Evolutionary conservation across 1,140 invertebrate species (phyloP).

Genomic region (Aleiodes sp.): DNA sequence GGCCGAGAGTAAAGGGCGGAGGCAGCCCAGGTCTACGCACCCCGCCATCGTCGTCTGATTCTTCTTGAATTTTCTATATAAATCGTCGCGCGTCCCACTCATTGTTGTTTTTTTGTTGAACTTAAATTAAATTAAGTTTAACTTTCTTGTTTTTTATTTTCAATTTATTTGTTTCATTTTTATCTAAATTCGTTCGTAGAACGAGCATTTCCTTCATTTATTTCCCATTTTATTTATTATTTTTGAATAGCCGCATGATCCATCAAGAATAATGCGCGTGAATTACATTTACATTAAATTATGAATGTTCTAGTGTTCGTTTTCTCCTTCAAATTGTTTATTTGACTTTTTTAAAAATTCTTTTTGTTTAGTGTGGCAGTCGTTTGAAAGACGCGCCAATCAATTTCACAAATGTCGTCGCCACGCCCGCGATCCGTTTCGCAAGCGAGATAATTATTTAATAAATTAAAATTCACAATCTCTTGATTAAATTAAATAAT

Average conservation of each 20-base stretch:
- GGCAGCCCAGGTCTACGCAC: slow-evolving; percentile 66
- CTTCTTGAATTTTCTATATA: slow-evolving; percentile 26
- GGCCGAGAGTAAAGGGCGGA: slow-evolving; percentile 64
- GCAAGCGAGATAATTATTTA: slow-evolving; percentile 14
- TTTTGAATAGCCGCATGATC: slow-evolving; percentile 19
- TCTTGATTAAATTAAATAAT: slow-evolving; percentile 36
- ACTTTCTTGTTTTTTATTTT: neutral
- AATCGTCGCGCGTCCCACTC: slow-evolving; percentile 57
- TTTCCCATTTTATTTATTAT: neutral
- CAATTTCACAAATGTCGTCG: slow-evolving; percentile 49
- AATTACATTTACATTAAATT: slow-evolving; percentile 2
- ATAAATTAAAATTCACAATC: slow-evolving; percentile 32
- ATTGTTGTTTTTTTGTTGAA: slow-evolving; percentile 39
- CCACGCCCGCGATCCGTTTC: slow-evolving; percentile 21
- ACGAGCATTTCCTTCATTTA: neutral
- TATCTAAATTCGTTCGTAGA: neutral
- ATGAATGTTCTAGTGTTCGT: slow-evolving; percentile 20
- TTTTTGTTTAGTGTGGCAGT: slow-evolving; percentile 1
- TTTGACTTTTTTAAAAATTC: slow-evolving; percentile 18
- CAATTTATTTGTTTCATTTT: neutral
- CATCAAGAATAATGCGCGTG: neutral
- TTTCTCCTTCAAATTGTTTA: slow-evolving; percentile 14
- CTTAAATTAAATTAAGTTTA: slow-evolving; percentile 5
- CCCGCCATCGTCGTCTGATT: slow-evolving; percentile 63
- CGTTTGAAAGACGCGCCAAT: slow-evolving; percentile 21